phyloP scores from a whole-genome alignment of 2,888 invertebrate species.

The Drosophila mayaguana region DNA sequence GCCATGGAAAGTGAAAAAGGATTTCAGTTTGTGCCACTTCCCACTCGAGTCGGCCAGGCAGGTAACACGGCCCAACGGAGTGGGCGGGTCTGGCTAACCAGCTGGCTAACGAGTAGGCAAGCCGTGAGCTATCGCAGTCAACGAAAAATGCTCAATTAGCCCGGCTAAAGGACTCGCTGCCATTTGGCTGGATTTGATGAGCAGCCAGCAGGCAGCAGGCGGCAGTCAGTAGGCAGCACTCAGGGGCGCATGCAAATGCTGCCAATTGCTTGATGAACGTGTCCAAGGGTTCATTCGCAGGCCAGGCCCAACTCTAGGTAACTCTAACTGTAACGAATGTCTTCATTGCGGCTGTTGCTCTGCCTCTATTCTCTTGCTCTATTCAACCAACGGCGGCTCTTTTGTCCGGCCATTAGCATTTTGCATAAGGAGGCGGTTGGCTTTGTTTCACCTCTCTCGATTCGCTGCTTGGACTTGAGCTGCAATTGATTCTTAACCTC shows the following conservation, averaged over 20 bases:
- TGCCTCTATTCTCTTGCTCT: constrained; percentile 1
- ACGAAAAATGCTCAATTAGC: constrained; percentile 79
- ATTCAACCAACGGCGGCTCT: constrained; percentile 25
- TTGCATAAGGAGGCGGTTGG: constrained; percentile 66
- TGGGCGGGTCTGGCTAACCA: constrained; percentile 38
- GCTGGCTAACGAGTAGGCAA: constrained; percentile 67
- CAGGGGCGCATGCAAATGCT: constrained; percentile 64
- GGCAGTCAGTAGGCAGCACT: constrained; percentile 12
- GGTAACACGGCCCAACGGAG: background rate
- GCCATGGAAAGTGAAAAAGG: constrained; percentile 71
- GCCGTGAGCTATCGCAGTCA: constrained; percentile 61
- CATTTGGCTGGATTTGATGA: constrained; percentile 48
- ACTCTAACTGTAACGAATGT: constrained; percentile 62
- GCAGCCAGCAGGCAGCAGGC: constrained; percentile 14
- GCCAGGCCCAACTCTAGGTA: constrained; percentile 63
- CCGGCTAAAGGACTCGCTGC: constrained; percentile 51
- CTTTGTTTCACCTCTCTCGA: constrained; percentile 27
- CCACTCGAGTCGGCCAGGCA: constrained; percentile 20
- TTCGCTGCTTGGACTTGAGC: constrained; percentile 36
- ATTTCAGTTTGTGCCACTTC: constrained; percentile 56
- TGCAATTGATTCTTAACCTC: constrained; percentile 76
- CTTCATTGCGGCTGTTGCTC: constrained; percentile 56
- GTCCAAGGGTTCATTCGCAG: constrained; percentile 74
- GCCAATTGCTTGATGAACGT: constrained; percentile 80
- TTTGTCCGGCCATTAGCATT: constrained; percentile 45